A percentile compares a stretch with the other conserved stretches of the same genome.
Evolutionary conservation across 2,888 invertebrate species (phyloP).

Genomic region (Nematopogon swammerdamellus): DNA sequence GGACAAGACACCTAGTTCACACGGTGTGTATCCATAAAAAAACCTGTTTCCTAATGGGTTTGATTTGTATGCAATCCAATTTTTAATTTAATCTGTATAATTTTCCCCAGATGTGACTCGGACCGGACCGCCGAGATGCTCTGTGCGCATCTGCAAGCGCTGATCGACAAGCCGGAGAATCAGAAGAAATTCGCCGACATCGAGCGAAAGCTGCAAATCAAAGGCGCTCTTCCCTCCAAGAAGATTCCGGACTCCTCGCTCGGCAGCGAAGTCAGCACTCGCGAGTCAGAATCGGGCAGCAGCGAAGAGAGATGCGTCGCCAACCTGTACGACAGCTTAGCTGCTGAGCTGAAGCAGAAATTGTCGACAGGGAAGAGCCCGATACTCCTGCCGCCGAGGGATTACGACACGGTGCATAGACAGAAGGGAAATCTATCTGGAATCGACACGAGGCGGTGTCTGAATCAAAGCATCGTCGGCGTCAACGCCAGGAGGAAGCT

Average conservation of each 20-base stretch:
- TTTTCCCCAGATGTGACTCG: conserved; percentile 86
- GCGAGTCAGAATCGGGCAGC: conserved; percentile 68
- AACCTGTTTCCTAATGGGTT: too few species aligned
- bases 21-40: too few species aligned
- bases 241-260: conserved; percentile 70
- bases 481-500: conserved; percentile 47
- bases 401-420: conserved; percentile 90
- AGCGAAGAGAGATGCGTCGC: conserved; percentile 68
- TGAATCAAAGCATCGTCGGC: conserved; percentile 65
- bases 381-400: conserved; percentile 85
- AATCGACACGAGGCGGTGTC: conserved; percentile 56
- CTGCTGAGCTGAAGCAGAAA: conserved; percentile 79
- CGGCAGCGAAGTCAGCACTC: conserved; percentile 68
- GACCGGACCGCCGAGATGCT: conserved; percentile 89
- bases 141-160: conserved; percentile 76
- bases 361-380: conserved; percentile 65
- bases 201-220: conserved; percentile 57
- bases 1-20: too few species aligned
- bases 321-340: conserved; percentile 85
- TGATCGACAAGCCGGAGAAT: conserved; percentile 80
- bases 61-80: too few species aligned
- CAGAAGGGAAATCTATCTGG: conserved; percentile 50
- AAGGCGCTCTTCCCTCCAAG: conserved; percentile 59
- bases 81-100: too few species aligned
- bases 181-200: conserved; percentile 82